A percentile compares a stretch with the other conserved stretches of the same genome.
Evolutionary conservation across 1,140 invertebrate genomes (phyloP).

Genomic region (Pissodes strobi): DNA sequence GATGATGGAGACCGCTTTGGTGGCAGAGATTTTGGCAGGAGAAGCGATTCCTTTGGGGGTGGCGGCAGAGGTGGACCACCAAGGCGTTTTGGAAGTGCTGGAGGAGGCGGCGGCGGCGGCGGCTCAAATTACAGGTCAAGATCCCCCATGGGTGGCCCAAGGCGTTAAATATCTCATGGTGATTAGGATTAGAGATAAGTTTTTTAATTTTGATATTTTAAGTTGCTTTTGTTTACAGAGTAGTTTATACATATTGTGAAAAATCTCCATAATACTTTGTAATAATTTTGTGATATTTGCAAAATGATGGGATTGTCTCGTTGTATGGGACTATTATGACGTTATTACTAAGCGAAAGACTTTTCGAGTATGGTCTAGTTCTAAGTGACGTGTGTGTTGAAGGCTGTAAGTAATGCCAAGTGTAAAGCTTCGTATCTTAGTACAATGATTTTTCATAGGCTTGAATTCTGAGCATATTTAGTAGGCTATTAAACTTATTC

Average conservation of each 20-base stretch:
- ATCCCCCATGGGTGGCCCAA: conserved; percentile 47
- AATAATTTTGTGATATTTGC: no score
- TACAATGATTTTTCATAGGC: no score
- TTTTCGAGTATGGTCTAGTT: no score
- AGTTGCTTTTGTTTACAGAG: background rate
- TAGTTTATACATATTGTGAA: conserved; percentile 7
- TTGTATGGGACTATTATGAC: no score
- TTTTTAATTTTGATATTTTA: background rate
- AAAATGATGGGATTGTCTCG: no score
- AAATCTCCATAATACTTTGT: background rate
- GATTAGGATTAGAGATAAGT: no score
- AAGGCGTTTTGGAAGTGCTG: conserved; percentile 47
- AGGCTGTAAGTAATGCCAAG: no score
- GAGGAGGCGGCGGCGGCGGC: conserved; percentile 41
- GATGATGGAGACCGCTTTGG: conserved; percentile 39
- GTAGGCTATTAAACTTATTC: no score
- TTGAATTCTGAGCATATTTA: no score
- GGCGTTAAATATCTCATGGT: conserved; percentile 41
- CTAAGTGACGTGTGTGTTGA: no score
- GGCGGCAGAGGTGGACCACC: conserved; percentile 41
- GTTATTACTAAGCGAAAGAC: no score
- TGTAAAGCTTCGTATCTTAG: no score
- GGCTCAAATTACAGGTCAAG: conserved; percentile 50
- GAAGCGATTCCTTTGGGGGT: conserved; percentile 40
- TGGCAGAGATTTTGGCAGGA: conserved; percentile 39